Percentiles rank a stretch among this genome's conserved stretches.
Conservation (phyloP, 2,113 vertebrate species). For the Heteronetta atricapilla region DNA sequence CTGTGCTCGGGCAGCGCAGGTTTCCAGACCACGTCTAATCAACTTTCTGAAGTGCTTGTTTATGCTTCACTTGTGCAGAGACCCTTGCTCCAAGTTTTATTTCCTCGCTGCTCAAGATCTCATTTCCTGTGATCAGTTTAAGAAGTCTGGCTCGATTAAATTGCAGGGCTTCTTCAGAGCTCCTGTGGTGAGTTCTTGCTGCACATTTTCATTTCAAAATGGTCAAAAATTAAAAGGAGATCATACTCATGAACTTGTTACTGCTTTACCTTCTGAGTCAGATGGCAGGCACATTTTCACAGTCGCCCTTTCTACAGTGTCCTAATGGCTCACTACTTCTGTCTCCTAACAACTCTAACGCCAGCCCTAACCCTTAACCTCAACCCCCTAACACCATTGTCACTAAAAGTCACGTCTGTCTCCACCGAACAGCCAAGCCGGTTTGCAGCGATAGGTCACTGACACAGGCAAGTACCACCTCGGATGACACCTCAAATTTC, state of each 20-base stretch:
- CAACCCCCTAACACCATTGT: too few relatives aligned
- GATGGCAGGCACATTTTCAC: background rate
- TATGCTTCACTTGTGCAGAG: background rate
- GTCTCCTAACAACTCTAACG: background rate
- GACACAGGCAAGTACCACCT: background rate
- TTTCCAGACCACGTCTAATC: background rate
- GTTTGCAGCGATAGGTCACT: too few relatives aligned
- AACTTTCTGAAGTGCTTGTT: background rate
- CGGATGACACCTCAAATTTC: background rate
- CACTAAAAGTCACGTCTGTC: too few relatives aligned
- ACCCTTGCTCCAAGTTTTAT: background rate
- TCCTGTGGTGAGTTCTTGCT: background rate
- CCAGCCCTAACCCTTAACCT: too few relatives aligned
- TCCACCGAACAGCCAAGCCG: background rate
- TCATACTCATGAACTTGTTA: background rate
- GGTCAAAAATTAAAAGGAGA: too few relatives aligned
- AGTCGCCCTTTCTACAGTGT: background rate
- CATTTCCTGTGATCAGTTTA: background rate
- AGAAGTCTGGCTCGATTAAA: background rate
- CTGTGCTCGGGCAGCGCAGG: background rate
- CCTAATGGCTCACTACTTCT: background rate
- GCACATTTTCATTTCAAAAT: too few relatives aligned
- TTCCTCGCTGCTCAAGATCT: background rate
- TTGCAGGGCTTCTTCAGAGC: rapidly evolving
- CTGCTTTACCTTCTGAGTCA: background rate